Base-by-base conservation (phyloP, 2,888 invertebrate species). In the Malthinus seriepunctatus region DNA sequence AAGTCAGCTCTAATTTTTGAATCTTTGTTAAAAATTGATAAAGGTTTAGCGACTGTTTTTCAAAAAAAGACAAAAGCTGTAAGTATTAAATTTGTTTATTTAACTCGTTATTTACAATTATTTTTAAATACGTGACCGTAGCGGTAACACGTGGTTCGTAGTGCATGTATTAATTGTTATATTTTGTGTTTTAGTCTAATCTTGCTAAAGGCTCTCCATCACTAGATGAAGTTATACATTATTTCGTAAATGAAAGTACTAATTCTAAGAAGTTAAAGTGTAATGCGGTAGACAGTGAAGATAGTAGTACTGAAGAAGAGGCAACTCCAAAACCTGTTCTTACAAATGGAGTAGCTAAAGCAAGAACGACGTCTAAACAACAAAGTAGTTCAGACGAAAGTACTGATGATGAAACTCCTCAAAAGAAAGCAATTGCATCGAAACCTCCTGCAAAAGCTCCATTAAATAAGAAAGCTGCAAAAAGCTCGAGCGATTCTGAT, bases 51-150 rank as follows among this genome's bases (percentile, higher is more conserved):
- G 0, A 82, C 84, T 69, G 81, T 86, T 48, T 90, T 88, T 73
- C 83, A 87, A 70, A 84, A 86, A 70, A 89, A 88, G 79, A 84
- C 86, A 1, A 90, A 90, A 75, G 86, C 88, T 80, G 91, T 91
- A 83, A 87, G 90, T 83, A 62, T 45, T 56, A 42, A 51, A 34
- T 56, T 45, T 52, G 32, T 34, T 51, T 46, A 55, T 46, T 23
- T n/a, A n/a, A n/a, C n/a, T n/a, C n/a, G n/a, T n/a, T 15, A 48
- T 14, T n/a, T 15, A 34, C 7, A 12, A 12, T 37, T 44, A 45
- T 8, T 52, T 47, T 23, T 44, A 39, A 12, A 37, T 11, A 53
- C 35, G 34, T 32, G n/a, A 10, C 14, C 34, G 35, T 39, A 44
- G 42, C 49, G 47, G 47, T 33, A 38, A 32, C 11, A 58, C 55